Evolutionary conservation across 2,888 invertebrate species (phyloP).

Genomic region (Myathropa florea): DNA sequence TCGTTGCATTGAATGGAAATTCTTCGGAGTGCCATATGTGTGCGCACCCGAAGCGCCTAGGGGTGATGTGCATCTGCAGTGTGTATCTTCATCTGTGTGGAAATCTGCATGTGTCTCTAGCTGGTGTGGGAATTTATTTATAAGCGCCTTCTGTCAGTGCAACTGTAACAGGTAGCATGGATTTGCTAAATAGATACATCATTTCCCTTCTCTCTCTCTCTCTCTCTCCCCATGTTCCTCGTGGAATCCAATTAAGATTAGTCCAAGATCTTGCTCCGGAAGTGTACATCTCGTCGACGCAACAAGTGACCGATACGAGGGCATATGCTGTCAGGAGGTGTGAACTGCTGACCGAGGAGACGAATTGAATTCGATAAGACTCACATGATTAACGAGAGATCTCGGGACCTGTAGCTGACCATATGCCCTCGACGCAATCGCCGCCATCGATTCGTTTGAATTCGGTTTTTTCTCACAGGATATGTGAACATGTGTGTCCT

Average conservation of each 20-base stretch:
- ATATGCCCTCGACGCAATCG: conserved; percentile 31
- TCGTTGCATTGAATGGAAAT: not conserved
- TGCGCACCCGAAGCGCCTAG: too few species aligned
- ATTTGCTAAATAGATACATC: not conserved
- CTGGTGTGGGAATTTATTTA: conserved; percentile 25
- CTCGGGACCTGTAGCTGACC: conserved; percentile 15
- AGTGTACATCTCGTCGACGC: conserved; percentile 37
- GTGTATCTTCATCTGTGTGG: not conserved
- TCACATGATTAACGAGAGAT: too few species aligned
- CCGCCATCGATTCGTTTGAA: conserved; percentile 13
- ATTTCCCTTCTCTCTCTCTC: not conserved
- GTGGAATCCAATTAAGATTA: conserved; percentile 56
- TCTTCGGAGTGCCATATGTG: not conserved
- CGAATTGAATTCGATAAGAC: not conserved
- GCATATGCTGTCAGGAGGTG: conserved; percentile 21
- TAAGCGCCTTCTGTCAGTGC: conserved; percentile 8
- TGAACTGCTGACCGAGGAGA: conserved; percentile 7
- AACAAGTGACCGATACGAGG: conserved; percentile 34
- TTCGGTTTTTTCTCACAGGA: conserved; percentile 35
- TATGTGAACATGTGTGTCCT: conserved; percentile 30
- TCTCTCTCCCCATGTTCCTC: not conserved
- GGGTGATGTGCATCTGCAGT: conserved; percentile 14
- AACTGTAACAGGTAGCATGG: conserved; percentile 30
- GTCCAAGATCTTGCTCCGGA: conserved; percentile 53
- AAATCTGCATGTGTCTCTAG: conserved; percentile 36